phyloP scores from a whole-genome alignment of 2,797 vertebrate genomes.

The Merluccius polli region DNA sequence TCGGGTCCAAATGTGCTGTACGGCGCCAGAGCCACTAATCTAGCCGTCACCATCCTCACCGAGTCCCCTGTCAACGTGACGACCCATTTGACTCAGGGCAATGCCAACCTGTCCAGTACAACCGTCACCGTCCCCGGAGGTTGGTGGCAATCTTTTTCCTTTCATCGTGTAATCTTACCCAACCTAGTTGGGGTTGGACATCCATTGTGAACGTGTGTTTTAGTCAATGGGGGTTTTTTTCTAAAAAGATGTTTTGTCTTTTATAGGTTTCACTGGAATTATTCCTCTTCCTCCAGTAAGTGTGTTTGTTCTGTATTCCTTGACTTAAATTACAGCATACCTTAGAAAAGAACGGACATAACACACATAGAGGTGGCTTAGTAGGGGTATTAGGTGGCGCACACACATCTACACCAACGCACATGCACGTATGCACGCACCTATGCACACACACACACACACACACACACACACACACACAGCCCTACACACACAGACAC shows the following conservation, averaged over 20 bases:
- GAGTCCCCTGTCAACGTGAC: constrained; percentile 41
- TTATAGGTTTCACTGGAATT: constrained; percentile 53
- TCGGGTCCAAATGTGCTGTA: constrained; percentile 51
- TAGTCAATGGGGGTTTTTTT: not conserved
- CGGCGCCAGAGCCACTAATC: constrained; percentile 38
- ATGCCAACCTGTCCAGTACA: constrained; percentile 20
- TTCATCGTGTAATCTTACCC: not conserved
- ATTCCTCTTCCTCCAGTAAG: constrained; percentile 62
- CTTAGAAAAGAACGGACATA: no score
- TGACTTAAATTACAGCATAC: not conserved
- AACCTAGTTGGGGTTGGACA: not conserved
- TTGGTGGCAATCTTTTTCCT: constrained; percentile 16
- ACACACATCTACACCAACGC: no score
- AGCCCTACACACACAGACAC: no score
- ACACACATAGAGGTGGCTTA: not conserved
- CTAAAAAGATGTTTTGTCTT: constrained; percentile 16
- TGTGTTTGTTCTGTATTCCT: constrained; percentile 9
- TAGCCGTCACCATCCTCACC: constrained; percentile 48
- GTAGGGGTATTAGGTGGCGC: not conserved
- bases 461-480: no score
- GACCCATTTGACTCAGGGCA: constrained; percentile 36
- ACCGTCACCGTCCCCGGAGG: constrained; percentile 51
- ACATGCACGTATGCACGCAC: no score
- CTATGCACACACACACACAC: no score
- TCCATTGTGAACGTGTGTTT: not conserved